Evolutionary conservation across 2,888 invertebrate species (phyloP), one percentile per base, ranked within the genome.

Genomic region (Perdita meconis): DNA sequence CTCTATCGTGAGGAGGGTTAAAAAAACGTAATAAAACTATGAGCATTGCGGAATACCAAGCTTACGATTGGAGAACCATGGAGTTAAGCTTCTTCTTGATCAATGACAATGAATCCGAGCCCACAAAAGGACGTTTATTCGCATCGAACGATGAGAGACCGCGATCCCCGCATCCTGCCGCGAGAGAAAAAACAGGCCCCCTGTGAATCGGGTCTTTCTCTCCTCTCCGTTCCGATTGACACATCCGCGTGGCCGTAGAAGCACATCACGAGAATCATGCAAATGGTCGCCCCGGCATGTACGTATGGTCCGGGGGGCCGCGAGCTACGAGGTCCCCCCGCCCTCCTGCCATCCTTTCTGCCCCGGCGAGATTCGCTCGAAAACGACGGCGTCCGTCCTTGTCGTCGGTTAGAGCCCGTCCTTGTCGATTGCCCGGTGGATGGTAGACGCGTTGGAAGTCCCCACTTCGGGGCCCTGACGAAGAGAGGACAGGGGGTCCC

Each of bases 221-320:
- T 74, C 40, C 13, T 55, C 26, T 40, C n/a, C 56, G 63, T 78
- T 67, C 78, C 79, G 86, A 88, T 87, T 83, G 86, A 85, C 87
- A 83, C 78, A 88, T 88, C 88, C 88, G 88, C 83, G 83, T 84
- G 85, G 84, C 76, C 82, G 73, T 51, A 61, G 42, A 60, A 69
- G 80, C 86, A 85, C 80, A 83, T 83, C 84, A 86, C 86, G 88
- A 83, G 87, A 87, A 87, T 88, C 88, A 87, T 88, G 88, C 85
- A 89, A 88, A 89, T 88, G 85, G 82, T 76, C 66, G 78, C 16
- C n/a, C n/a, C 16, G 47, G 47, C 71, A 53, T 64, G 56, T 44
- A 66, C 70, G 55, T 70, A 69, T 59, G 59, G 61, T 63, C 63
- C 63, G 36, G 42, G 47, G 50, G 13, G 12, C 42, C 64, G 66